Percentiles rank a stretch among this genome's conserved stretches.
Evolutionary conservation across 2,888 invertebrate genomes (phyloP).

Genomic region (Eupithecia dodoneata): DNA sequence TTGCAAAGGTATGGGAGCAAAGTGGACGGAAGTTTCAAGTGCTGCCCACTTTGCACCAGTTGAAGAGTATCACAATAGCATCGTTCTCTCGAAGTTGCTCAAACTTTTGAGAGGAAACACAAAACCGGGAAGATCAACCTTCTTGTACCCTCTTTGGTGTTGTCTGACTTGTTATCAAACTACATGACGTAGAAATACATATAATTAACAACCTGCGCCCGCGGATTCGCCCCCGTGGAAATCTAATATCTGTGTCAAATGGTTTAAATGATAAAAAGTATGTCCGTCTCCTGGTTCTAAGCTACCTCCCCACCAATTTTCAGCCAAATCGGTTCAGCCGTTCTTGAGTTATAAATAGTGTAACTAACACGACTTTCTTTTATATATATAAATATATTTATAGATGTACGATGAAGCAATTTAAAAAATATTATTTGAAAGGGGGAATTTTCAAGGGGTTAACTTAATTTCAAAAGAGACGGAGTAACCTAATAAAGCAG

Average conservation of each 20-base stretch:
- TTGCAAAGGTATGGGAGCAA: constrained; percentile 34
- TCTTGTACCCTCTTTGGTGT: constrained; percentile 1
- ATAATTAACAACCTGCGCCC: background rate
- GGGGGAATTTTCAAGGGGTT: background rate
- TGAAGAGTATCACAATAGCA: constrained; percentile 40
- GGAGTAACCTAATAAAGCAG: constrained; percentile 1
- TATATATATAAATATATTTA: too few species aligned
- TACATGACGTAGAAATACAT: background rate
- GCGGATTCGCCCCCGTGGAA: too few species aligned
- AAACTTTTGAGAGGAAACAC: constrained; percentile 22
- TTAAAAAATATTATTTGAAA: constrained; percentile 1
- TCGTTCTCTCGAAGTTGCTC: constrained; percentile 28
- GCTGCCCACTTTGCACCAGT: constrained; percentile 20
- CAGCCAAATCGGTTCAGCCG: too few species aligned
- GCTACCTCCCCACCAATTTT: too few species aligned
- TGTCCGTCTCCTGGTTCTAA: too few species aligned
- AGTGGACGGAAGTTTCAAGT: constrained; percentile 40
- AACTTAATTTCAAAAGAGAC: background rate
- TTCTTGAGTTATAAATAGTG: too few species aligned
- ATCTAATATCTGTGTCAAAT: too few species aligned
- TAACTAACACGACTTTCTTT: too few species aligned
- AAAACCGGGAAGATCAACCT: constrained; percentile 6
- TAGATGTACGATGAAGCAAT: background rate
- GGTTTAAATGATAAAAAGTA: too few species aligned
- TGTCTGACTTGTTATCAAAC: background rate